These are phyloP conservation scores for Phenganax subtilis DNA, from an alignment of 92 coral and sea anemone genomes.

Conservation along the genomic window DNA sequence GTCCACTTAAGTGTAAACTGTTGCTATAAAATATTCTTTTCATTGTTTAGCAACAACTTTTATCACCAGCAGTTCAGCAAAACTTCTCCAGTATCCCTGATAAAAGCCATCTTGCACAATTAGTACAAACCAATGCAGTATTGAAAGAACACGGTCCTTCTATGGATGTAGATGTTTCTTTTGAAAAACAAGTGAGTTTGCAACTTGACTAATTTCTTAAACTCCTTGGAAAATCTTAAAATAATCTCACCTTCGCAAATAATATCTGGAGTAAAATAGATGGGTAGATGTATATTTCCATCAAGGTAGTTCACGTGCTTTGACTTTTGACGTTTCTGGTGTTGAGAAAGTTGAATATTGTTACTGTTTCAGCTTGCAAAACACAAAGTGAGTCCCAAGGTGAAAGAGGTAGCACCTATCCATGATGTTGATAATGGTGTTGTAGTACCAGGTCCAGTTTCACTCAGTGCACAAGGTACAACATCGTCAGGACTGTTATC, in stretches of 20 bases:
- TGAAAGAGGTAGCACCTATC: conserved; percentile 28
- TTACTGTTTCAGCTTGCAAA: not conserved
- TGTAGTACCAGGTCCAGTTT: conserved; percentile 23
- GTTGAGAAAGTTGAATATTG: not conserved
- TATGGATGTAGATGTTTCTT: conserved; percentile 21
- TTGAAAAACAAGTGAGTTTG: conserved; percentile 28
- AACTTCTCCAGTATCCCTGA: conserved; percentile 11
- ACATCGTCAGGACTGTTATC: conserved; percentile 65
- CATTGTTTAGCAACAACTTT: not conserved
- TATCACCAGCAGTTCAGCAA: conserved; percentile 8
- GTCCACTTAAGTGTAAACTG: too few species aligned
- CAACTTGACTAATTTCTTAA: too few species aligned
- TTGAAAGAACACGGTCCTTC: not conserved
- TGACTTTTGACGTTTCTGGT: not conserved
- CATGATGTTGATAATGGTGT: conserved; percentile 20
- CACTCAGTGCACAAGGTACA: conserved; percentile 50
- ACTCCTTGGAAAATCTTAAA: too few species aligned
- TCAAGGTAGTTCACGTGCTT: not conserved
- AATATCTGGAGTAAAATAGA: too few species aligned
- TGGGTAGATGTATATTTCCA: too few species aligned
- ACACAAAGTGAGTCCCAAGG: conserved; percentile 42
- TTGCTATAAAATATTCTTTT: not conserved
- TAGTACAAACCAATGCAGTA: not conserved
- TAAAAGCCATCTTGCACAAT: conserved; percentile 1
- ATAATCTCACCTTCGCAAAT: too few species aligned